These are phyloP conservation scores for Leucoraja ocellata DNA, from an alignment of 2,797 vertebrate genomes.

Conservation along the genomic window DNA sequence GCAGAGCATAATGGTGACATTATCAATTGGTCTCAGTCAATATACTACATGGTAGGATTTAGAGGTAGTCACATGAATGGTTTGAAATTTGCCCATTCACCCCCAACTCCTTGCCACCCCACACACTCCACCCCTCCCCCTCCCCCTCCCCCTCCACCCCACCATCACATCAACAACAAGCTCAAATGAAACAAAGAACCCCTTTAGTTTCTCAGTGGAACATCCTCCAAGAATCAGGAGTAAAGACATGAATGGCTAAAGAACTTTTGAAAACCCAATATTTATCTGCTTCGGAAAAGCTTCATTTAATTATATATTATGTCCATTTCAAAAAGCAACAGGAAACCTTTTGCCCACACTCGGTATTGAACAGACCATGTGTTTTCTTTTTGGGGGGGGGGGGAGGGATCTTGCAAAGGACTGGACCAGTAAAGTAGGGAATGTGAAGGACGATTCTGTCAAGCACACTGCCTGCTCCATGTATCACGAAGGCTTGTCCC, in stretches of 20 bases:
- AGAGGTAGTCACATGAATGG: background rate
- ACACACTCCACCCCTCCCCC: background rate
- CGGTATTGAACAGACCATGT: background rate
- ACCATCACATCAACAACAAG: slow-evolving; percentile 36
- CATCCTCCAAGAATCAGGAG: background rate
- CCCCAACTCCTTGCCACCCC: background rate
- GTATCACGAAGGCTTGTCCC: slow-evolving; percentile 79
- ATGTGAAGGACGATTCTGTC: background rate
- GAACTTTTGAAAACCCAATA: background rate
- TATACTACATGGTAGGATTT: background rate
- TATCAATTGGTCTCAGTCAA: background rate
- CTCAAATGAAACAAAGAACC: slow-evolving; percentile 11
- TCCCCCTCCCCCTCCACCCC: background rate
- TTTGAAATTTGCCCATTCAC: background rate
- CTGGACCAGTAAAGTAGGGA: background rate
- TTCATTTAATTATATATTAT: slow-evolving; percentile 1
- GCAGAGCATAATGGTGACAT: background rate
- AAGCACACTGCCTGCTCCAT: background rate
- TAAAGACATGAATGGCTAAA: background rate
- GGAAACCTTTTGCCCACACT: slow-evolving; percentile 14
- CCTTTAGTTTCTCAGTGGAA: background rate
- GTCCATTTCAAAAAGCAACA: background rate
- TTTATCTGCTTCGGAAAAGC: background rate
- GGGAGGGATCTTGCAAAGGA: background rate
- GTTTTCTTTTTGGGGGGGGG: background rate